Base-by-base conservation (phyloP, 64 coral and sea anemone genomes). In the Pachyseris speciosa region DNA sequence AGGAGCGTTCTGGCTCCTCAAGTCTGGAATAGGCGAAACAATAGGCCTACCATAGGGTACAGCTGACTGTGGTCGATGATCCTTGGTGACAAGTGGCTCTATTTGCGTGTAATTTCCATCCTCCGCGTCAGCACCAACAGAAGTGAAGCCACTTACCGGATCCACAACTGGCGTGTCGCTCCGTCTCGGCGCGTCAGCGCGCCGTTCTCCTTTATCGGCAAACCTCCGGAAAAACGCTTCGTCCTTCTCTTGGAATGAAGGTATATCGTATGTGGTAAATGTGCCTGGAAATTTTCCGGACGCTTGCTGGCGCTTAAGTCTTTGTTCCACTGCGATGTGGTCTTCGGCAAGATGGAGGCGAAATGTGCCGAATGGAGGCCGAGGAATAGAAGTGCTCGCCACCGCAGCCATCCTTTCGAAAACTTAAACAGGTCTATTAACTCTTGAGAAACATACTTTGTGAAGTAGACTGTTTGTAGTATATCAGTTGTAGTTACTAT, bases 111-210 rank as follows among this genome's bases (percentile, higher is more conserved):
- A 89, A 52, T 90, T 94, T 17, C 95, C 95, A 78, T 97, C 91
- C 64, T 97, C 80, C 0, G 91, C 91, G 58, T 97, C 95, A 2
- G 95, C 95, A 13, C 86, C 95, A 1, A 97, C 95, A 20, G 95
- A 97, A 22, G 91, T 97, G 49, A 97, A 97, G 6, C 95, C 95
- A 90, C 80, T 93, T 12, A 52, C 93, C 2, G 95, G 90, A 34
- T 97, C 95, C 43, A 97, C 86, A 31, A 97, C 95, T 5, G 95
- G 95, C 9, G 95, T 97, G 38, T 97, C 84, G 74, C 89, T 87
- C 2, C 95, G 78, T 61, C 86, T 90, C 27, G 95, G 95, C 4
- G 95, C 95, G 34, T 97, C 91, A 2, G 72, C 78, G 65, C 95
- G 83, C 27, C 91, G 84, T 58, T 94, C 95, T 19, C 95, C 91